Evolutionary conservation across 1,140 invertebrate genomes (phyloP).

Genomic region (Drosophila suzukii): DNA sequence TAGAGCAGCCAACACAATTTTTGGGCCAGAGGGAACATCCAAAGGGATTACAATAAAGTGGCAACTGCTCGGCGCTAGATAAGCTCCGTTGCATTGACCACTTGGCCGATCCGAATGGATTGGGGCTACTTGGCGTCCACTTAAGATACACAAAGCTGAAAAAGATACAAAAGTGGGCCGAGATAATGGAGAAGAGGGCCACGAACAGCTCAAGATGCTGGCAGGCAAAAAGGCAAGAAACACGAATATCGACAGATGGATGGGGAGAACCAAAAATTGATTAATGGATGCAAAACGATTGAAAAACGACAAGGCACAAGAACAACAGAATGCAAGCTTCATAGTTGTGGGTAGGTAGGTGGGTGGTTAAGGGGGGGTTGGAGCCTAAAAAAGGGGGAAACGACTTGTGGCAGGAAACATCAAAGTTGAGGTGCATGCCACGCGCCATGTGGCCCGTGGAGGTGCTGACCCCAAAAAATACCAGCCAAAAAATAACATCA

Average conservation of each 20-base stretch:
- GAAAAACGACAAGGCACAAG: constrained; percentile 60
- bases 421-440: constrained; percentile 68
- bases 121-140: constrained; percentile 62
- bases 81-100: constrained; percentile 66
- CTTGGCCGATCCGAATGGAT: constrained; percentile 50
- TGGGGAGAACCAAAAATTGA: constrained; percentile 63
- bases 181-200: constrained; percentile 31
- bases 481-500: constrained; percentile 40
- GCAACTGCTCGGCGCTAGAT: constrained; percentile 70
- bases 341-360: neutral
- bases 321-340: constrained; percentile 38
- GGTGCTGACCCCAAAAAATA: constrained; percentile 66
- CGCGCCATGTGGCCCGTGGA: constrained; percentile 63
- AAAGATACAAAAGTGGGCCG: constrained; percentile 47
- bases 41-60: constrained; percentile 45
- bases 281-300: constrained; percentile 83
- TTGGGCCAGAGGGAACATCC: constrained; percentile 10
- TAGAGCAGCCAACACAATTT: constrained; percentile 26
- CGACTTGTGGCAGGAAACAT: constrained; percentile 48
- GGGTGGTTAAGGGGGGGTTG: neutral
- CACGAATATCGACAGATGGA: constrained; percentile 8
- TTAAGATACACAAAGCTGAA: constrained; percentile 67
- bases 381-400: neutral
- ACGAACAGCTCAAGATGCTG: constrained; percentile 14
- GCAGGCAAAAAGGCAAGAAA: constrained; percentile 13